These are phyloP conservation scores for Oncorhynchus gorbuscha DNA, from an alignment of 2,113 vertebrate genomes.

Conservation along the genomic window DNA sequence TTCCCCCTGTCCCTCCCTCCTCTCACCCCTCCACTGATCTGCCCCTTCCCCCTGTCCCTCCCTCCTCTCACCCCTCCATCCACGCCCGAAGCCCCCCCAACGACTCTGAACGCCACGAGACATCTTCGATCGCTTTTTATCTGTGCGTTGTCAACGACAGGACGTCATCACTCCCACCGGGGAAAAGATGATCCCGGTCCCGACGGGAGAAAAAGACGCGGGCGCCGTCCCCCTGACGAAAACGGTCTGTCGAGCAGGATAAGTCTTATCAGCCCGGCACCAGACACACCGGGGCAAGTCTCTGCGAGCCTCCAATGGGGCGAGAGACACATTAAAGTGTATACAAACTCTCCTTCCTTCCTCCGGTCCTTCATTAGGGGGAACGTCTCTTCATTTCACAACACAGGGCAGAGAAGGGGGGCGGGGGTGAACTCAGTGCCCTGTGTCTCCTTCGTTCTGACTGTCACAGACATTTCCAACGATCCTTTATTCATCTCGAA, in stretches of 20 bases:
- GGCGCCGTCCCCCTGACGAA: not conserved
- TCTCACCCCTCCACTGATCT: too few species aligned
- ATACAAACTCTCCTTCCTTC: conserved; percentile 5
- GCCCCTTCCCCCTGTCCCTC: too few species aligned
- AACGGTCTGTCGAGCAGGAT: conserved; percentile 31
- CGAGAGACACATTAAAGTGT: conserved; percentile 17
- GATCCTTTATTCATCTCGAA: not conserved
- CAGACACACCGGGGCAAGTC: conserved; percentile 11
- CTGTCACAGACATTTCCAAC: not conserved
- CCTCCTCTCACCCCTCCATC: too few species aligned
- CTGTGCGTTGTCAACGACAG: not conserved
- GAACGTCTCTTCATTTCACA: not conserved
- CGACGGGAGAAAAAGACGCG: not conserved
- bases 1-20: too few species aligned
- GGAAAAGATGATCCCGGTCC: conserved; percentile 10
- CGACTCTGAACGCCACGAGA: not conserved
- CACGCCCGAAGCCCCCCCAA: not conserved
- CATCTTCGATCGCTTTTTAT: not conserved
- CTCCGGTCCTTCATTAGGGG: not conserved
- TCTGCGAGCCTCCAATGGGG: not conserved
- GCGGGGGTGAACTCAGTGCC: too few species aligned
- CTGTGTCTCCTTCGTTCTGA: not conserved
- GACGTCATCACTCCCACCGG: not conserved
- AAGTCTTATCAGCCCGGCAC: conserved; percentile 36
- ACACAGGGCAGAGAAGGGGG: too few species aligned